Evolutionary conservation across 1,140 invertebrate genomes (phyloP).

Genomic region (Heliothis subflexa): DNA sequence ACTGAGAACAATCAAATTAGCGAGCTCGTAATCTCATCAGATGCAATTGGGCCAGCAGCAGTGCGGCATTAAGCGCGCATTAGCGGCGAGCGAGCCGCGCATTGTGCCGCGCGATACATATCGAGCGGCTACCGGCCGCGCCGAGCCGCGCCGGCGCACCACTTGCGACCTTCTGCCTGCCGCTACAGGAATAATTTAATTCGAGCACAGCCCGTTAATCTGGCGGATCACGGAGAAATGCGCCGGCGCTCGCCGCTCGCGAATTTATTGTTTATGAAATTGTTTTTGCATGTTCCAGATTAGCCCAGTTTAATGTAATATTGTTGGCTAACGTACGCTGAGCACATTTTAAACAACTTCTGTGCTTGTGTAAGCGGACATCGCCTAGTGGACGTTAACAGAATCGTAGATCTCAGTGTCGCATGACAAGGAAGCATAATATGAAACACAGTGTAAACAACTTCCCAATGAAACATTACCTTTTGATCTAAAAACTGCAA

Average conservation of each 20-base stretch:
- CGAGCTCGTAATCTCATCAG: slow-evolving; percentile 24
- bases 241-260: slow-evolving; percentile 42
- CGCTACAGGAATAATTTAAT: slow-evolving; percentile 28
- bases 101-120: slow-evolving; percentile 50
- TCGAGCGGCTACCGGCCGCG: slow-evolving; percentile 44
- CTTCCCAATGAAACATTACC: too few relatives aligned
- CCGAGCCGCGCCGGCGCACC: too few relatives aligned
- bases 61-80: slow-evolving; percentile 8
- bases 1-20: slow-evolving; percentile 46
- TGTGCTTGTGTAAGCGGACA: neutral
- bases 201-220: slow-evolving; percentile 45
- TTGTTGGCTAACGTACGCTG: slow-evolving; percentile 3
- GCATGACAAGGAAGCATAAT: neutral
- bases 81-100: slow-evolving; percentile 22
- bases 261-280: slow-evolving; percentile 50
- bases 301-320: slow-evolving; percentile 30
- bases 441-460: neutral
- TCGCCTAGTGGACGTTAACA: neutral
- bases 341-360: neutral
- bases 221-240: slow-evolving; percentile 47
- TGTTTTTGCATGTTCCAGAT: slow-evolving; percentile 46
- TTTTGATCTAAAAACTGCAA: too few relatives aligned
- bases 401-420: neutral
- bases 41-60: slow-evolving; percentile 35
- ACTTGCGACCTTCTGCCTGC: slow-evolving; percentile 11